These are phyloP conservation scores for Lerema accius DNA, from an alignment of 1,140 invertebrate species.

Conservation along the genomic window DNA sequence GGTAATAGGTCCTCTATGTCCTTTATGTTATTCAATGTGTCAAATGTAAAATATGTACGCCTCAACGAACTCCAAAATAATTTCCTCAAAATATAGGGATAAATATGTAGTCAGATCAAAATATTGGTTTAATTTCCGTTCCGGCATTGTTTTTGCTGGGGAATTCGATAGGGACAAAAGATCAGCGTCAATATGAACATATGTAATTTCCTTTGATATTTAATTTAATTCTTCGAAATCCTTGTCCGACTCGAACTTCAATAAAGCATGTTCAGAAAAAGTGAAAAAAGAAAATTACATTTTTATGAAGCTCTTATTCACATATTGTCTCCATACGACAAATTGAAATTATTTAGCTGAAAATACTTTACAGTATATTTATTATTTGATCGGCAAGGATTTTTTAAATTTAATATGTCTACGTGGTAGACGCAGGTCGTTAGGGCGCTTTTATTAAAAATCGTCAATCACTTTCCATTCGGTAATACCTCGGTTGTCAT, in stretches of 20 bases:
- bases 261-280: constrained; percentile 47
- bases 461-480: constrained; percentile 46
- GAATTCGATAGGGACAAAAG: constrained; percentile 65
- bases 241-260: constrained; percentile 48
- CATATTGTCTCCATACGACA: too few relatives aligned
- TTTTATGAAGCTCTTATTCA: too few relatives aligned
- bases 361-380: neutral
- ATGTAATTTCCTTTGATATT: constrained; percentile 75
- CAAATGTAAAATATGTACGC: constrained; percentile 3
- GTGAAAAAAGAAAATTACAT: constrained; percentile 51
- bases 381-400: neutral
- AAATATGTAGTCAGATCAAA: constrained; percentile 48
- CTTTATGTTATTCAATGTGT: neutral
- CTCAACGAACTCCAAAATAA: constrained; percentile 24
- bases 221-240: constrained; percentile 66
- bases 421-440: constrained; percentile 30
- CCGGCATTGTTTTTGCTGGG: constrained; percentile 69
- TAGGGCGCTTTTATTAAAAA: constrained; percentile 48
- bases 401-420: constrained; percentile 20
- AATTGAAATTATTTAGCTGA: too few relatives aligned
- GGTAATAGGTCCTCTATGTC: too few relatives aligned
- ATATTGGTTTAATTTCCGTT: constrained; percentile 73
- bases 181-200: constrained; percentile 58
- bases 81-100: constrained; percentile 21
- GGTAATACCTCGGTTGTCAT: constrained; percentile 35